A percentile compares a stretch with the other conserved stretches of the same genome.
phyloP scores from a whole-genome alignment of 2,888 invertebrate species.

The Microctonus hyperodae region DNA sequence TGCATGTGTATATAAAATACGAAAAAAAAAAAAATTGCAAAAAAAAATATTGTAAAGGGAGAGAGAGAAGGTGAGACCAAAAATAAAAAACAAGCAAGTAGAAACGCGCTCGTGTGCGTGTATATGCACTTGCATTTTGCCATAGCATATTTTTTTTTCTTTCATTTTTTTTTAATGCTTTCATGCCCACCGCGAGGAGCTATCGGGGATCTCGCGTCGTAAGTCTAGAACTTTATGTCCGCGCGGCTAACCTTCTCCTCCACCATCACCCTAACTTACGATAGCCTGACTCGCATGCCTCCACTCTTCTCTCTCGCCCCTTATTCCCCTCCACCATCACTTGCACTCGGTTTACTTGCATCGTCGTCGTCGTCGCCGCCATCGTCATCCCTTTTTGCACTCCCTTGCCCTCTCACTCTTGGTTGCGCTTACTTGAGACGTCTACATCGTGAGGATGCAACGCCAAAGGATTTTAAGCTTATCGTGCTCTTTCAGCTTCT shows the following conservation, averaged over 20 bases:
- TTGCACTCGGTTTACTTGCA: constrained; percentile 7
- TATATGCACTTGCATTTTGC: constrained; percentile 41
- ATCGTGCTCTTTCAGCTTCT: constrained; percentile 43
- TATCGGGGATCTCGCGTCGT: constrained; percentile 63
- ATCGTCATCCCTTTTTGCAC: constrained; percentile 18
- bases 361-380: neutral
- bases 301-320: constrained; percentile 34
- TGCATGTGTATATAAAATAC: constrained; percentile 13
- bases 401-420: constrained; percentile 28
- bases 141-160: constrained; percentile 26
- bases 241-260: constrained; percentile 62
- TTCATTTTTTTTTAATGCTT: constrained; percentile 52
- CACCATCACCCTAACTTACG: constrained; percentile 62
- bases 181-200: constrained; percentile 62
- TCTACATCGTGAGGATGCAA: constrained; percentile 48
- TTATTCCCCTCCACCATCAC: constrained; percentile 21
- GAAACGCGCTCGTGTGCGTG: constrained; percentile 27
- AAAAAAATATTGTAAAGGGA: neutral
- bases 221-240: constrained; percentile 64
- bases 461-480: constrained; percentile 35
- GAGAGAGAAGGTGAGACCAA: constrained; percentile 10
- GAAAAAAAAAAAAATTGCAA: constrained; percentile 11
- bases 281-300: constrained; percentile 55
- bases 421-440: constrained; percentile 56
- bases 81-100: constrained; percentile 21